phyloP scores from a whole-genome alignment of 2,113 vertebrate genomes.

The Colistium nudipinnis region DNA sequence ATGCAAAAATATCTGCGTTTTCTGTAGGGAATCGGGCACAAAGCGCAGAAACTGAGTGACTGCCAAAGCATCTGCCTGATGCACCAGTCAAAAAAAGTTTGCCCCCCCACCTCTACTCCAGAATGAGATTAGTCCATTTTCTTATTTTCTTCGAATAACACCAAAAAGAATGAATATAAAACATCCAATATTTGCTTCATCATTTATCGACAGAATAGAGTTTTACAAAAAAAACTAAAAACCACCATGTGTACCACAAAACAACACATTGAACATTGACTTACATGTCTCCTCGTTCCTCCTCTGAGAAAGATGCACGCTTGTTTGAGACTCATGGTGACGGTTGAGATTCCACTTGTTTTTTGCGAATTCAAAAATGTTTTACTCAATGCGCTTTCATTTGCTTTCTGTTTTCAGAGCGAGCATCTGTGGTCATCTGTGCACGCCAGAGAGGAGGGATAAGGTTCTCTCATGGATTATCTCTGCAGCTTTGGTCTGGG shows the following conservation, averaged over 20 bases:
- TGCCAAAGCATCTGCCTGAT: neutral
- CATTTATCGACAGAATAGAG: no score
- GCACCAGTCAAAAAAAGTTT: slow-evolving; percentile 23
- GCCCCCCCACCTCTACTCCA: neutral
- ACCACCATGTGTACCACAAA: no score
- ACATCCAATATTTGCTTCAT: neutral
- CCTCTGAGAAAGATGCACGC: slow-evolving; percentile 89
- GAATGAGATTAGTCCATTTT: neutral
- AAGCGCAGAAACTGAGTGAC: neutral
- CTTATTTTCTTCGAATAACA: neutral
- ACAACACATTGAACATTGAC: slow-evolving; percentile 25
- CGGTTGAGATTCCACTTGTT: slow-evolving; percentile 7
- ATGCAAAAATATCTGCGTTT: neutral
- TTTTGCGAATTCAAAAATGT: neutral
- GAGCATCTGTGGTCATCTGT: slow-evolving; percentile 38
- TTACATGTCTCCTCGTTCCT: slow-evolving; percentile 83
- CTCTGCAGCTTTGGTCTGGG: slow-evolving; percentile 62
- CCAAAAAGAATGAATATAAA: neutral
- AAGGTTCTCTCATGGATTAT: slow-evolving; percentile 70
- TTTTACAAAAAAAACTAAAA: no score
- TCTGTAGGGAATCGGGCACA: neutral
- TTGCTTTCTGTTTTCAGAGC: neutral
- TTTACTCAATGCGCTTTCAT: neutral
- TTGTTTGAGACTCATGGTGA: slow-evolving; percentile 82
- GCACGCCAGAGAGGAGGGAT: slow-evolving; percentile 37